Conservation (phyloP, 2,888 invertebrate genomes). For the Ornithoptera priamus region DNA sequence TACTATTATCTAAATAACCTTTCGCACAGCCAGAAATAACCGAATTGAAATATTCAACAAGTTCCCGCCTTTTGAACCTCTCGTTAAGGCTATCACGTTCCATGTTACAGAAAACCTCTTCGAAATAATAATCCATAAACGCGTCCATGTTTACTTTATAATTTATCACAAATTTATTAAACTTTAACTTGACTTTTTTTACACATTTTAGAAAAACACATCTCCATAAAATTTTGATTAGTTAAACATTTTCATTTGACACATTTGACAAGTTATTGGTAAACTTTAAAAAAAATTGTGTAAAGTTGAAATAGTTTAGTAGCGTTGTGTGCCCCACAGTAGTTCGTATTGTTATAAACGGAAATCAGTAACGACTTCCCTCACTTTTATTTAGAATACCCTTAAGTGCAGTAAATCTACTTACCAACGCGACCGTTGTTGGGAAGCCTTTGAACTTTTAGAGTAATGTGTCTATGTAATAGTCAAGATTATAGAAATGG, state of each 20-base stretch:
- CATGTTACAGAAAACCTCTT: conserved; percentile 85
- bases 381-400: conserved; percentile 47
- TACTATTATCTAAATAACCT: conserved; percentile 53
- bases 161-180: neutral
- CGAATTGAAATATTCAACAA: conserved; percentile 88
- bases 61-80: conserved; percentile 84
- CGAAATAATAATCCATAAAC: conserved; percentile 89
- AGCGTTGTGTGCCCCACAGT: conserved; percentile 2
- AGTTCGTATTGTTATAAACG: conserved; percentile 41
- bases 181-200: neutral
- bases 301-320: conserved; percentile 3
- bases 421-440: conserved; percentile 48
- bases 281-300: neutral
- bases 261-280: neutral
- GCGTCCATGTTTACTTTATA: conserved; percentile 81
- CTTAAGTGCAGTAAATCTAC: conserved; percentile 62
- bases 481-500: conserved; percentile 22
- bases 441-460: conserved; percentile 42
- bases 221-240: conserved; percentile 7
- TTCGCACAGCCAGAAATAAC: conserved; percentile 87
- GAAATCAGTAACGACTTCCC: conserved; percentile 49
- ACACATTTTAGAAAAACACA: neutral
- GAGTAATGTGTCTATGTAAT: neutral
- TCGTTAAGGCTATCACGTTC: conserved; percentile 87
- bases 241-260: neutral